phyloP scores from a whole-genome alignment of 2,888 invertebrate species.

The Drosophila villosipedis region DNA sequence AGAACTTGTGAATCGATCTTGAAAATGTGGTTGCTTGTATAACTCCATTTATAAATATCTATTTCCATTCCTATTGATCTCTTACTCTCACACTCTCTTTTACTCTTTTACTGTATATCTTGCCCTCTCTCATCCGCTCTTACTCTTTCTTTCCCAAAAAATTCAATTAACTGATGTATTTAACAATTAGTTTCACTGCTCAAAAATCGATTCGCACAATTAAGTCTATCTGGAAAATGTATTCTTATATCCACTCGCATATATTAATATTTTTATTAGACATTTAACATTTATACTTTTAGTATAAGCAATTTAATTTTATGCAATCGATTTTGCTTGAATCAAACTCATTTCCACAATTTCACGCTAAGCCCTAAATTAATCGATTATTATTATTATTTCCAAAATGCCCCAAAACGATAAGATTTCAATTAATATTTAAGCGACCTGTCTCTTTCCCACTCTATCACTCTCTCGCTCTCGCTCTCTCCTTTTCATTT shows the following conservation, averaged over 20 bases:
- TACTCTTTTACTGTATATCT: background rate
- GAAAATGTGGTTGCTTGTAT: background rate
- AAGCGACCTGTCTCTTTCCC: slow-evolving; percentile 5
- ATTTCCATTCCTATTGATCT: background rate
- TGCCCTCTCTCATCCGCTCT: background rate
- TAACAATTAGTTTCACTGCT: background rate
- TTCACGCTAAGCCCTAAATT: slow-evolving; percentile 25
- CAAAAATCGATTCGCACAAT: background rate
- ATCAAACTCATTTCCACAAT: background rate
- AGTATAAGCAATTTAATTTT: background rate
- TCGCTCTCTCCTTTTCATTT: background rate
- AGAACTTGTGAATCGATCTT: background rate
- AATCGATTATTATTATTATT: slow-evolving; percentile 16
- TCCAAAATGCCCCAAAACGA: slow-evolving; percentile 51
- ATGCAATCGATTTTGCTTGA: background rate
- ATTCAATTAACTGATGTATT: background rate
- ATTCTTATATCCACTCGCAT: background rate
- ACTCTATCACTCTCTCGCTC: background rate
- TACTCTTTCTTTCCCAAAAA: background rate
- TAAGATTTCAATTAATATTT: slow-evolving; percentile 77
- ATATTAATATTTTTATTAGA: background rate
- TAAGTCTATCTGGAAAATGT: background rate
- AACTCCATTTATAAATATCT: background rate
- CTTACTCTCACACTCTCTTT: background rate
- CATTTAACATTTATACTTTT: background rate